These are phyloP conservation scores for Epizoanthus fatuus DNA, from an alignment of 92 coral and sea anemone species.

Conservation along the genomic window DNA sequence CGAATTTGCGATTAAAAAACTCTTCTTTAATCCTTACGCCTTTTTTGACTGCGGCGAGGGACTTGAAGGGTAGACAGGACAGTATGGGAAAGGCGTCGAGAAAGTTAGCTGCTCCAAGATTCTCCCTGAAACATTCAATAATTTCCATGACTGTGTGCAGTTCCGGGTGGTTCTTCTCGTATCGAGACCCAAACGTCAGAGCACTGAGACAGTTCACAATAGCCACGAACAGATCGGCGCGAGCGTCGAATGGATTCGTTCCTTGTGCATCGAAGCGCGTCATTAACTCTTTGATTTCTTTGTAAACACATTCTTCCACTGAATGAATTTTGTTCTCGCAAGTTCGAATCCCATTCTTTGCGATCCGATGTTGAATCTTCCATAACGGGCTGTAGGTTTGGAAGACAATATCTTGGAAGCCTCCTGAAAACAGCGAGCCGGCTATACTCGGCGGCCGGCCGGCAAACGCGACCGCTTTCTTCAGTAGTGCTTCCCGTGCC, in stretches of 20 bases:
- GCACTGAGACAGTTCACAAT: slow-evolving; percentile 73
- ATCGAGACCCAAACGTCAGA: slow-evolving; percentile 76
- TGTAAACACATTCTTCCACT: slow-evolving; percentile 60
- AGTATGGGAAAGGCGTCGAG: slow-evolving; percentile 90
- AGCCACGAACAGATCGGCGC: slow-evolving; percentile 64
- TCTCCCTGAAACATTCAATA: slow-evolving; percentile 64
- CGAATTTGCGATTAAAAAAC: slow-evolving; percentile 74
- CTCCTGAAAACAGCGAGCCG: slow-evolving; percentile 74
- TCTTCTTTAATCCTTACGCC: slow-evolving; percentile 67
- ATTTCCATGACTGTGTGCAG: slow-evolving; percentile 68
- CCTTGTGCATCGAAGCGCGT: slow-evolving; percentile 45
- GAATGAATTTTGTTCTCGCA: slow-evolving; percentile 50
- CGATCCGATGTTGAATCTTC: slow-evolving; percentile 76
- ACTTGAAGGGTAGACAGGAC: slow-evolving; percentile 68
- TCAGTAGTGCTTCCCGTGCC: slow-evolving; percentile 87
- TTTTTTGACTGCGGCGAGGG: slow-evolving; percentile 56
- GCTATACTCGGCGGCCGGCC: slow-evolving; percentile 82
- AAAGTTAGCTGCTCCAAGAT: slow-evolving; percentile 87
- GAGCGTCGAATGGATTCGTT: slow-evolving; percentile 68
- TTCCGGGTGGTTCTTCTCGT: slow-evolving; percentile 66
- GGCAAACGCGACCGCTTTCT: slow-evolving; percentile 75
- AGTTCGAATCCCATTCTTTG: slow-evolving; percentile 58
- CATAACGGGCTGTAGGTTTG: slow-evolving; percentile 66
- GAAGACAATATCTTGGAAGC: slow-evolving; percentile 76
- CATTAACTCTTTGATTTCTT: slow-evolving; percentile 73